Percentiles rank a stretch among this genome's conserved stretches.
phyloP scores from a whole-genome alignment of 2,797 vertebrate species.

The Helarctos malayanus region DNA sequence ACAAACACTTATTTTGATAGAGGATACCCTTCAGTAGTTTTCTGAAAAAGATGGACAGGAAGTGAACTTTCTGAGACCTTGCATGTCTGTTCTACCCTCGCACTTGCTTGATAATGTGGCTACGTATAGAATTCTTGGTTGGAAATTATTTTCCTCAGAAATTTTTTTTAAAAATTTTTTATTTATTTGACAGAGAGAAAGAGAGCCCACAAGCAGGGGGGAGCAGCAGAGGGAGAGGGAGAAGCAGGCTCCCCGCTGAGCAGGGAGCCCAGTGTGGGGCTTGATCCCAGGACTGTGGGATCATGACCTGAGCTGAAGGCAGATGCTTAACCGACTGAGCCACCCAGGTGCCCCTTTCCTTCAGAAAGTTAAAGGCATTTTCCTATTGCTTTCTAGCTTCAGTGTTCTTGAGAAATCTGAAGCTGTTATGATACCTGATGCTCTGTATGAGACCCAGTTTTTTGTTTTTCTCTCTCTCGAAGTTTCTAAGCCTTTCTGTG shows the following conservation, averaged over 20 bases:
- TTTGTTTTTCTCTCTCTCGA: not conserved
- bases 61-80: not conserved
- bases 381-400: not conserved
- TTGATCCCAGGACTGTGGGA: not conserved
- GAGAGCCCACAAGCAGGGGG: not conserved
- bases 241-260: not conserved
- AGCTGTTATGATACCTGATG: not conserved
- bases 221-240: not conserved
- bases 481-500: not conserved
- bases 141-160: not conserved
- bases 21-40: not conserved
- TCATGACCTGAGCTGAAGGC: not conserved
- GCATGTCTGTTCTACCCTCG: not conserved
- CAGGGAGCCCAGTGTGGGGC: not conserved
- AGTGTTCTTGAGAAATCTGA: slow-evolving; percentile 17
- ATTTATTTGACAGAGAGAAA: not conserved
- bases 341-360: not conserved
- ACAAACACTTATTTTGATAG: not conserved
- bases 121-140: not conserved
- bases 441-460: not conserved
- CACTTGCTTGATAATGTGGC: not conserved
- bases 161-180: not conserved
- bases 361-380: slow-evolving; percentile 15
- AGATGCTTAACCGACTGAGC: not conserved
- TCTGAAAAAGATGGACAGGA: not conserved